Evolutionary conservation across 1,140 invertebrate species (phyloP).

Genomic region (Ceratosolen fusciceps): DNA sequence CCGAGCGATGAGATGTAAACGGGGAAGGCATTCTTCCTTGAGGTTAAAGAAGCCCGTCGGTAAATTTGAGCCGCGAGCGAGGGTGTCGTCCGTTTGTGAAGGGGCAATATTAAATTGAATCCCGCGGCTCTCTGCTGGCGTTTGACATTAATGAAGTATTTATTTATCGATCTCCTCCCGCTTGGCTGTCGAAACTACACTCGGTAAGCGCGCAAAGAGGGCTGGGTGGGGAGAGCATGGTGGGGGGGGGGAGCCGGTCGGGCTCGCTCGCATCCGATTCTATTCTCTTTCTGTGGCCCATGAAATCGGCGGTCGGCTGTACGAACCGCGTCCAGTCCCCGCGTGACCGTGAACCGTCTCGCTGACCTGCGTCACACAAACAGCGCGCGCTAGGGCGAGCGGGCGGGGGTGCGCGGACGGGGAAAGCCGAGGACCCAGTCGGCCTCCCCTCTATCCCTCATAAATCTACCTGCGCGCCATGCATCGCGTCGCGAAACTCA

Average conservation of each 20-base stretch:
- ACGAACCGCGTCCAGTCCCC: conserved; percentile 51
- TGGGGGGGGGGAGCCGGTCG: neutral
- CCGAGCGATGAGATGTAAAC: neutral
- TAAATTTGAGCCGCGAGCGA: too few relatives aligned
- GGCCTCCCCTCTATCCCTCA: conserved; percentile 60
- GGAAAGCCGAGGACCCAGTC: neutral
- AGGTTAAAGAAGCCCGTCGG: neutral
- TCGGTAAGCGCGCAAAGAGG: neutral
- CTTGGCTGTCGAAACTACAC: too few relatives aligned
- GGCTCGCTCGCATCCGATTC: neutral
- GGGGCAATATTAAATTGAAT: conserved; percentile 31
- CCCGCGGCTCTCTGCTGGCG: conserved; percentile 8
- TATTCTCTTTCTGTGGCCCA: conserved; percentile 11
- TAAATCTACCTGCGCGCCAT: conserved; percentile 65
- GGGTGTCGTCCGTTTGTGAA: too few relatives aligned
- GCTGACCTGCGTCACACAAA: conserved; percentile 69
- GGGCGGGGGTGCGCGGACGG: neutral
- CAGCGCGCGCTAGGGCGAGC: conserved; percentile 14
- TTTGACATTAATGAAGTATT: conserved; percentile 38
- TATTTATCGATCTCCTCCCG: conserved; percentile 19
- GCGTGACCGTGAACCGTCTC: conserved; percentile 67
- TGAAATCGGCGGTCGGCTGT: conserved; percentile 57
- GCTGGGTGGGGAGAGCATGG: neutral
- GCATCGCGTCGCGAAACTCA: conserved; percentile 56
- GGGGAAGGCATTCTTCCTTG: neutral